Evolutionary conservation across 2,888 invertebrate species (phyloP).

Genomic region (Drosophila dives): DNA sequence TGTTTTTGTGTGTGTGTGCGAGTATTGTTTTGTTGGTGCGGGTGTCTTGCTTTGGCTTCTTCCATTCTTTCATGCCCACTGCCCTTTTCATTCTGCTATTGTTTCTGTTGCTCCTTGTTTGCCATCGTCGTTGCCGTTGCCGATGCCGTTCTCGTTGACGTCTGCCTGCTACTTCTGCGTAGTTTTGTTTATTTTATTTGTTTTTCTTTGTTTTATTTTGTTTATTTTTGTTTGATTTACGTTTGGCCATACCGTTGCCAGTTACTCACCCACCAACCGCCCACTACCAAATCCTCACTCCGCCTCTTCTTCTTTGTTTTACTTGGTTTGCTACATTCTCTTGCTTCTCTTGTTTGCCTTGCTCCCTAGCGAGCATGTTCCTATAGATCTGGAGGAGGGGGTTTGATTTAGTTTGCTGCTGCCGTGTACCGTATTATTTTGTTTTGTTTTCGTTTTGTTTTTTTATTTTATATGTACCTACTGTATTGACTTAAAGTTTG

Average conservation of each 20-base stretch:
- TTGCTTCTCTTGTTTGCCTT: conserved; percentile 22
- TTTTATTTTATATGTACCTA: conserved; percentile 57
- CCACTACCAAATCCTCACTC: conserved; percentile 12
- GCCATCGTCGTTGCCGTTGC: conserved; percentile 53
- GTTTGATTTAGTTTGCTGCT: conserved; percentile 59
- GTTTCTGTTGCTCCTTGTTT: conserved; percentile 67
- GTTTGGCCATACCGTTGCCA: conserved; percentile 64
- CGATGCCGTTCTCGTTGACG: conserved; percentile 57
- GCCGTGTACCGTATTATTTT: conserved; percentile 71
- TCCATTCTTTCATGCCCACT: conserved; percentile 38
- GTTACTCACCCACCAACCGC: conserved; percentile 17
- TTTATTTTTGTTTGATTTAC: conserved; percentile 76
- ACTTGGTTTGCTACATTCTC: conserved; percentile 39
- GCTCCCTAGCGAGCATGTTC: not conserved
- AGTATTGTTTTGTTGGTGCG: conserved; percentile 21
- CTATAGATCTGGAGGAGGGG: not conserved
- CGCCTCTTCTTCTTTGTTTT: conserved; percentile 24
- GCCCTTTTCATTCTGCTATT: conserved; percentile 35
- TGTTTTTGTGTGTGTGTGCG: conserved; percentile 38
- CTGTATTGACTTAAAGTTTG: conserved; percentile 76
- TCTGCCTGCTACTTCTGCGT: conserved; percentile 75
- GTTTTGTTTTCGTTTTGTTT: conserved; percentile 29
- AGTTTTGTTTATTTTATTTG: conserved; percentile 80
- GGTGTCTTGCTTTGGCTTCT: conserved; percentile 60
- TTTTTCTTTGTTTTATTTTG: conserved; percentile 77